Evolutionary conservation across 2,797 vertebrate genomes (phyloP), one percentile per base, ranked within the genome.

Genomic region (Novumbra hubbsi): DNA sequence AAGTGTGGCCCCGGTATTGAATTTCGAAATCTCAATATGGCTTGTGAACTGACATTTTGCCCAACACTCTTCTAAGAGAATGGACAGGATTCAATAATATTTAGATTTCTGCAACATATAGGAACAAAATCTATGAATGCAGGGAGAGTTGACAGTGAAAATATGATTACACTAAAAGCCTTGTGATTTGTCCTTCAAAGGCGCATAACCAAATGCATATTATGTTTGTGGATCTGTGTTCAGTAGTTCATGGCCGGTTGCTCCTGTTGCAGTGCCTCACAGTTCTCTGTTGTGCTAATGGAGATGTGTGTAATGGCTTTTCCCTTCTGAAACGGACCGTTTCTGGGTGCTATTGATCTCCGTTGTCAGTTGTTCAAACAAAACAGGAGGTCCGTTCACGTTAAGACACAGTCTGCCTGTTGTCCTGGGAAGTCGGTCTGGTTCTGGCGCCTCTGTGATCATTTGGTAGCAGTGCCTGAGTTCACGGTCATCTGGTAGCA

Each of bases 321-420:
- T 6, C 57, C 50, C 38, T 73, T 55, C 77, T 75, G 71, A 65
- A 75, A 80, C 65, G 65, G n/a, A 70, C 67, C 62, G 14, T 67
- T 17, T 49, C 19, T 1, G 8, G 50, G 52, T 27, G 60, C 60
- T 66, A 48, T 80, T 52, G 71, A 70, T 38, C 73, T 50, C 64
- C 67, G 72, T 79, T 76, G 72, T 78, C 73, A 32, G 70, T 69
- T 78, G 78, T 81, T 57, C 75, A 76, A 78, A 78, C 79, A 74
- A 63, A 50, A 66, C 76, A 71, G 21, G n/a, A 21, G 19, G 49
- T n/a, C 30, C 60, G 52, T 71, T 57, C 34, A 12, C 50, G 62
- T 17, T 27, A 24, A 55, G 17, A 17, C 62, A 21, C 17, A 32
- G 57, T 66, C 27, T 28, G 7, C 5, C 7, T 24, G 21, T 21